Base-by-base conservation (phyloP, 2,797 vertebrate genomes). In the Onychomys arenicola region DNA sequence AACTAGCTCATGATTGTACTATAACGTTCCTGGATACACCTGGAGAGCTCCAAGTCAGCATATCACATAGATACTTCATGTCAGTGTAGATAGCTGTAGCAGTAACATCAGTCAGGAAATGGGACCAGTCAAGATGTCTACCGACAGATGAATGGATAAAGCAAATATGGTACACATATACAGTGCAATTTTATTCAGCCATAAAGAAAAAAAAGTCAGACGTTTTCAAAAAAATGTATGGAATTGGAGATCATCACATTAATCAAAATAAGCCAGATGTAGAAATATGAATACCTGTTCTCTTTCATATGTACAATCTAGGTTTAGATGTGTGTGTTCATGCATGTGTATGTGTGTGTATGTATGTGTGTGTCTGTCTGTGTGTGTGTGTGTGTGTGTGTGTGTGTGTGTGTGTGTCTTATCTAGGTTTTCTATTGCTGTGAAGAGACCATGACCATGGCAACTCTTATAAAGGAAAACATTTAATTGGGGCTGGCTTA, bases 351-450 rank as follows among this genome's bases (percentile, higher is more conserved):
- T 23, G 3, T 57, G 2, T 80, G 46, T 77, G 14, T 49, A 2
- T 49, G 6, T 49, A 13, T 52, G 14, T 52, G 49, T 52, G 14
- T 49, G 8, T n/a, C n/a, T n/a, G n/a, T n/a, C 4, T 21, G 1
- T 77, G 29, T 34, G 2, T 34, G 5, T n/a, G 4, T 21, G 1
- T 77, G 29, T 34, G 2, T 34, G 5, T n/a, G 9, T 1, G 5
- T 43, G 11, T 25, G 37, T 37, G 6, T 69, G 12, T 69, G 14
- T n/a, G 16, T 71, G 34, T n/a, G 34, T 69, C 61, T 65, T 65
- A 32, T 65, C 32, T 65, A 65, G 63, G 12, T 12, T 65, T 65
- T 65, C 63, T 65, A 65, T 65, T 65, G 27, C 63, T 65, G 29
- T 65, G 63, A 13, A 65, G 63, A 65, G 63, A 65, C 32, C 49